These are phyloP conservation scores for Euphysa ruthae DNA, from an alignment of 30 jellyfish, hydroid and myxozoan species.

Conservation along the genomic window DNA sequence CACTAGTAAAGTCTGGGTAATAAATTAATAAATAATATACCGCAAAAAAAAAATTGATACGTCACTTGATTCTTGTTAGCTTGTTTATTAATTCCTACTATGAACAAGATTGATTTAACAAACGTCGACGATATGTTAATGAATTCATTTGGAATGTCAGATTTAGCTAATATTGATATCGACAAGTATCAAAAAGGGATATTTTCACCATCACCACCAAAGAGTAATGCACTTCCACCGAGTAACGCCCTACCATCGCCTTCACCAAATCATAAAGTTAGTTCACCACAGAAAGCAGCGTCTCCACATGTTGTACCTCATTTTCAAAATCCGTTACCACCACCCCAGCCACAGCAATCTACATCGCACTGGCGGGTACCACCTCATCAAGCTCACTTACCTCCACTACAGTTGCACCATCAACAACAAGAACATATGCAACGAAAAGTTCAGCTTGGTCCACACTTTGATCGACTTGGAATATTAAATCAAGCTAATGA, in stretches of 20 bases:
- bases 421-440: constrained; percentile 21
- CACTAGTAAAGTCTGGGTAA: too few species aligned
- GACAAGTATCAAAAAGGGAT: constrained; percentile 26
- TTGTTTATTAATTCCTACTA: too few species aligned
- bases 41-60: too few species aligned
- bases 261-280: not conserved
- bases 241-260: not conserved
- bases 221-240: constrained; percentile 1
- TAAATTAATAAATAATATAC: too few species aligned
- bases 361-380: not conserved
- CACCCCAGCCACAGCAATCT: constrained; percentile 25
- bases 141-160: constrained; percentile 31
- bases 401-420: constrained; percentile 1
- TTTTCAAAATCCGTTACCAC: constrained; percentile 20
- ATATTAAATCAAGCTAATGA: constrained; percentile 32
- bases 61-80: too few species aligned
- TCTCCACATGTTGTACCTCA: constrained; percentile 38
- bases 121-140: constrained; percentile 34
- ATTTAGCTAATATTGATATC: constrained; percentile 23
- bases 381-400: not conserved
- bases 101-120: constrained; percentile 11
- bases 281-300: constrained; percentile 25
- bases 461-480: constrained; percentile 34
- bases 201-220: constrained; percentile 30
- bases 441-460: constrained; percentile 29